Evolutionary conservation across 2,797 vertebrate genomes (phyloP), one percentile per base, ranked within the genome.

Genomic region (Trichosurus vulpecula): DNA sequence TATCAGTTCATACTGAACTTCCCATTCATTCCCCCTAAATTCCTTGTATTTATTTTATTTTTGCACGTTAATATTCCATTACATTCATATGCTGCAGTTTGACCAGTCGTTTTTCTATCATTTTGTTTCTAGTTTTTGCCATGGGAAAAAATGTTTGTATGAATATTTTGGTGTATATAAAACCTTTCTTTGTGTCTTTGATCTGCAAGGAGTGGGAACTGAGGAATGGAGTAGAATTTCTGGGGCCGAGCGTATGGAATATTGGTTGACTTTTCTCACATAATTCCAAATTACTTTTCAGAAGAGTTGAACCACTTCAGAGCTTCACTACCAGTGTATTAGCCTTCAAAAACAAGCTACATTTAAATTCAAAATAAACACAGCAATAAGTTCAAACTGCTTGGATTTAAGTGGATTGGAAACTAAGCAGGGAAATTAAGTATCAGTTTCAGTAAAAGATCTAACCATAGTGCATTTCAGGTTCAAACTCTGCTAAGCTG

Each of bases 291-390:
- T 74, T 74, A 22, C 66, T 22, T 74, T 74, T 66, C n/a, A 41
- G 66, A 41, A 74, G 66, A 41, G 12, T 14, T 61, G 0, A 30
- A 35, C 31, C 30, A 35, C 74, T 74, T 74, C 16, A 74, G 16
- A 35, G 58, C 19, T 22, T 41, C n/a, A 41, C 16, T 74, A 9
- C 16, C 16, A 74, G n/a, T 41, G n/a, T 74, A 41, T 41, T 22
- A 74, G 6, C 57, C 27, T 31, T 41, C 25, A 90, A 47, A 92
- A 74, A 58, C 93, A 91, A 66, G 30, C 54, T 81, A 94, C n/a
- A 92, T 52, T 93, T 6, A 90, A 94, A 90, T 14, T 91, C 53
- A 51, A 96, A 47, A 58, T 31, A 94, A 51, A 87, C 47, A 54
- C 16, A 81, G 0, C 13, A 41, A 52, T 30, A 41, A 81, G 19